Evolutionary conservation across 2,888 invertebrate species (phyloP).

Genomic region (Ligdia adustata): DNA sequence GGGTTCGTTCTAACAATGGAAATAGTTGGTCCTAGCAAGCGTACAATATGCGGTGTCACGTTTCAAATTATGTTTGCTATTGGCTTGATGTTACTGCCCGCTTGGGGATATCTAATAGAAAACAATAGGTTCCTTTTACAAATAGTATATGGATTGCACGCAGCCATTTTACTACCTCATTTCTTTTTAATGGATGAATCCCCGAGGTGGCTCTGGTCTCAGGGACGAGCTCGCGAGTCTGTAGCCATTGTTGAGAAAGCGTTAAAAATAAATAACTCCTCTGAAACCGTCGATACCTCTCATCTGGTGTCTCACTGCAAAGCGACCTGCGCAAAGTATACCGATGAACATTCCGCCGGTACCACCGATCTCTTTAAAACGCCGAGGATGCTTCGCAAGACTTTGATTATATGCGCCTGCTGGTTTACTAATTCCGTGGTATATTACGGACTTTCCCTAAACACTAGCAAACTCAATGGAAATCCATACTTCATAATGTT

Average conservation of each 20-base stretch:
- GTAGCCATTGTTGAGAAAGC: slow-evolving; percentile 90
- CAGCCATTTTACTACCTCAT: slow-evolving; percentile 88
- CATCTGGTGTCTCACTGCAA: slow-evolving; percentile 86
- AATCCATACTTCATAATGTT: slow-evolving; percentile 92
- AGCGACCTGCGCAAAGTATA: slow-evolving; percentile 74
- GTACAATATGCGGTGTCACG: slow-evolving; percentile 91
- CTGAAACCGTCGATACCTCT: slow-evolving; percentile 85
- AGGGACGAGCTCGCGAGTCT: slow-evolving; percentile 89
- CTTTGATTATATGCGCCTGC: slow-evolving; percentile 91
- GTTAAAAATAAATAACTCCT: slow-evolving; percentile 87
- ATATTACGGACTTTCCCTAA: slow-evolving; percentile 93
- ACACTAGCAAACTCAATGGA: slow-evolving; percentile 90
- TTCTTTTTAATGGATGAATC: slow-evolving; percentile 95
- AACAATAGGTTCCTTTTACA: slow-evolving; percentile 88
- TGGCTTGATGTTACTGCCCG: slow-evolving; percentile 92
- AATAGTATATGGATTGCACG: slow-evolving; percentile 90
- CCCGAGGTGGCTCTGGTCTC: slow-evolving; percentile 94
- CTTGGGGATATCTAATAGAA: slow-evolving; percentile 91
- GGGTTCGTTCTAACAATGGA: slow-evolving; percentile 92
- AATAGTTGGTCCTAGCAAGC: slow-evolving; percentile 90
- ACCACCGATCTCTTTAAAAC: slow-evolving; percentile 90
- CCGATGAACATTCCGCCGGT: slow-evolving; percentile 82
- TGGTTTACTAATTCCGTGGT: slow-evolving; percentile 95
- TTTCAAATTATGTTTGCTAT: slow-evolving; percentile 92
- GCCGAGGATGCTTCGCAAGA: slow-evolving; percentile 90